Evolutionary conservation across 2,797 vertebrate genomes (phyloP).

Genomic region (Lateolabrax maculatus): DNA sequence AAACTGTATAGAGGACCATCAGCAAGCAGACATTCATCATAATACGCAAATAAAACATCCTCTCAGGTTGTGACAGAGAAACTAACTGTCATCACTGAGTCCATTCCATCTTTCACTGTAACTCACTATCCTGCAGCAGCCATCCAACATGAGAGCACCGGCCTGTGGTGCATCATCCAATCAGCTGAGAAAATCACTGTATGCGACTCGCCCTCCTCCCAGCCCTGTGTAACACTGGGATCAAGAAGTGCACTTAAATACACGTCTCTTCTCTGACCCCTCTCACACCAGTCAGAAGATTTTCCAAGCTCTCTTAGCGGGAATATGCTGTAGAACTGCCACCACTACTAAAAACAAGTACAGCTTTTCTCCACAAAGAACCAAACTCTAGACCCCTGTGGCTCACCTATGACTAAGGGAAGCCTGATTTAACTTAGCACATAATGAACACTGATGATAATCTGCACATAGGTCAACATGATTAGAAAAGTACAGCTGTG

Average conservation of each 20-base stretch:
- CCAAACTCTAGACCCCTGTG: not conserved
- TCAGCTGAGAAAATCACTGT: conserved; percentile 28
- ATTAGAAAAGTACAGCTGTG: not conserved
- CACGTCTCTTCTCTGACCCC: conserved; percentile 19
- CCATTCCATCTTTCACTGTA: not conserved
- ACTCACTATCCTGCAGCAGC: not conserved
- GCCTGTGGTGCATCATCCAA: conserved; percentile 21
- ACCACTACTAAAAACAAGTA: not conserved
- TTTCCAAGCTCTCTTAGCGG: conserved; percentile 2
- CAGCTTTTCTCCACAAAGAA: not conserved
- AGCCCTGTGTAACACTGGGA: conserved; percentile 5
- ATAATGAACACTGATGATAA: not conserved
- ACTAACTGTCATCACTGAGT: conserved; percentile 3
- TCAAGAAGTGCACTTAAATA: conserved; percentile 33
- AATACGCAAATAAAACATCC: not conserved
- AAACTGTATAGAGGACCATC: conserved; percentile 21
- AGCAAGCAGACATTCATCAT: conserved; percentile 26
- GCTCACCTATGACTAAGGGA: not conserved
- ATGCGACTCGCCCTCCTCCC: not conserved
- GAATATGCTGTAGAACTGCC: conserved; percentile 7
- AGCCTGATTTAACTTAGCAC: not conserved
- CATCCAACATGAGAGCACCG: not conserved
- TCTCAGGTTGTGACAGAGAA: not conserved
- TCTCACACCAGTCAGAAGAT: conserved; percentile 15
- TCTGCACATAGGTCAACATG: not conserved